A percentile compares a stretch with the other conserved stretches of the same genome.
These are phyloP conservation scores for Presbytis comata DNA, from an alignment of 2,797 vertebrate species.

Conservation along the genomic window DNA sequence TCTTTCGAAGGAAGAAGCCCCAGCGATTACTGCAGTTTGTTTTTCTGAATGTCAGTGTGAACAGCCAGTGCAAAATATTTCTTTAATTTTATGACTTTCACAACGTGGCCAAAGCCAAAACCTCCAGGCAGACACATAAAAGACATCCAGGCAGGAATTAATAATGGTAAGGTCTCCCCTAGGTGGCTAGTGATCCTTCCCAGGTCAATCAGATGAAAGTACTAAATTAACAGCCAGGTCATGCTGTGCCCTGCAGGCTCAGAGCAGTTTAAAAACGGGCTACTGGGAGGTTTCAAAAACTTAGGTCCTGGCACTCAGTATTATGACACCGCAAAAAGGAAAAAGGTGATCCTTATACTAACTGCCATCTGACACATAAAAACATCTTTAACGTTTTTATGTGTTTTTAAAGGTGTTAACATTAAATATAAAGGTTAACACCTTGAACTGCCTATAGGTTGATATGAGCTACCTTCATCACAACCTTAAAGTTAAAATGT, in stretches of 20 bases:
- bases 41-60: not conserved
- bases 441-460: not conserved
- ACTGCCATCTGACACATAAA: not conserved
- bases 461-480: not conserved
- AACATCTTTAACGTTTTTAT: no score
- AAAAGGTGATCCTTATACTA: not conserved
- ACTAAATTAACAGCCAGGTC: not conserved
- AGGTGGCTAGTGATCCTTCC: not conserved
- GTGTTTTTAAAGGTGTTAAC: no score
- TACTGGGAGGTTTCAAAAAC: slow-evolving; percentile 20
- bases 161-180: not conserved
- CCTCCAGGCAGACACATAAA: slow-evolving; percentile 45
- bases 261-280: not conserved
- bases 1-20: not conserved
- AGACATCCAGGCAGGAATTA: slow-evolving; percentile 31
- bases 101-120: not conserved
- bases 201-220: slow-evolving; percentile 27
- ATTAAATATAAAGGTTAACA: not conserved
- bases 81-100: slow-evolving; percentile 47
- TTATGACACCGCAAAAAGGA: not conserved
- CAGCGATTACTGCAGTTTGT: not conserved
- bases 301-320: not conserved
- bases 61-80: not conserved
- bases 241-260: slow-evolving; percentile 12
- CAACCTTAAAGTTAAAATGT: not conserved